Evolutionary conservation across 1,140 invertebrate species (phyloP).

Genomic region (Bombus turneri): DNA sequence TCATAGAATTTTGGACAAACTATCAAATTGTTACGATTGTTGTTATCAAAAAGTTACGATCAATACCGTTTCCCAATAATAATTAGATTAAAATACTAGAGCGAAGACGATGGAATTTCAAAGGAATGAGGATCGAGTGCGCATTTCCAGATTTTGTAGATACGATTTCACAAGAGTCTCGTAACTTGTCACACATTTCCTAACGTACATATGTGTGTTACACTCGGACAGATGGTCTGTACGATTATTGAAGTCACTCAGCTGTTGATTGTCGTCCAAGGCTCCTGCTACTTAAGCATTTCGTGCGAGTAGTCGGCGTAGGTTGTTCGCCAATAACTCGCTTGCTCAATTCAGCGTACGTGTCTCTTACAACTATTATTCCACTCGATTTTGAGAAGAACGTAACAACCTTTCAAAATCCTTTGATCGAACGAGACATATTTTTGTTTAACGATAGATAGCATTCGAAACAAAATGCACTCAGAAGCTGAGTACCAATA

Average conservation of each 20-base stretch:
- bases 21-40: background rate
- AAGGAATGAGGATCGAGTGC: background rate
- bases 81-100: background rate
- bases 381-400: background rate
- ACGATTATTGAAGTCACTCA: slow-evolving; percentile 76
- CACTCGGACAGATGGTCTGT: slow-evolving; percentile 55
- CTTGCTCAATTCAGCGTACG: slow-evolving; percentile 54
- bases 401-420: background rate
- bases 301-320: slow-evolving; percentile 60
- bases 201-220: background rate
- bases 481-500: background rate
- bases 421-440: background rate
- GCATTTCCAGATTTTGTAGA: background rate
- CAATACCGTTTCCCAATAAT: background rate
- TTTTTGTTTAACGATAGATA: background rate
- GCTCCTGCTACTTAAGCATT: slow-evolving; percentile 73
- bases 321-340: slow-evolving; percentile 60
- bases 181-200: background rate
- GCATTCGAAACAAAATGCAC: background rate
- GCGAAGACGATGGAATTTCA: background rate
- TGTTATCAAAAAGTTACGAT: no score
- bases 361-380: slow-evolving; percentile 23
- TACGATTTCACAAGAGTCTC: slow-evolving; percentile 7
- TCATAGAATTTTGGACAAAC: no score
- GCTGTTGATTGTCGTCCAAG: slow-evolving; percentile 75